phyloP scores from a whole-genome alignment of 2,113 vertebrate species.

The Macrotis lagotis region DNA sequence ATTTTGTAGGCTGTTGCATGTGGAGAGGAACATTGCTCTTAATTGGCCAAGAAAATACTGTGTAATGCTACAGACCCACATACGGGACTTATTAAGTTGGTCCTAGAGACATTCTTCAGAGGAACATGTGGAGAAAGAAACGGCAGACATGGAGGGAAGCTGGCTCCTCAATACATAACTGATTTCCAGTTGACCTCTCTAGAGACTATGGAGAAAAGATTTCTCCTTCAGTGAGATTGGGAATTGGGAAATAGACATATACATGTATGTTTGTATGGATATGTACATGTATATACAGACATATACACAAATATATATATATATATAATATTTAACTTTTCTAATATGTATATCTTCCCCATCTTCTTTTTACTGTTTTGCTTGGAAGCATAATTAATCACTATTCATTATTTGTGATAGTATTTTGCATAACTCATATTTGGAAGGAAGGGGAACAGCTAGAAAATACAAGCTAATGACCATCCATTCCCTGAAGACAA shows the following conservation, averaged over 20 bases:
- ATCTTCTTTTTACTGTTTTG: background rate
- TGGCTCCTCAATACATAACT: background rate
- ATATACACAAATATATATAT: too few species aligned
- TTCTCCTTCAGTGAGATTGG: background rate
- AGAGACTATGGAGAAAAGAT: background rate
- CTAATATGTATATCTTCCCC: background rate
- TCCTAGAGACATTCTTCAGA: background rate
- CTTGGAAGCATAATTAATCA: background rate
- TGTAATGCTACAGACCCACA: background rate
- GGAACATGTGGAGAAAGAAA: background rate
- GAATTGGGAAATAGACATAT: background rate
- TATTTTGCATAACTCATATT: background rate
- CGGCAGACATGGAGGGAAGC: background rate
- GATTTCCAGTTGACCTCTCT: background rate
- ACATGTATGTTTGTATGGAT: background rate
- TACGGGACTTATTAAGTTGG: background rate
- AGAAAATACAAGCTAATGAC: background rate
- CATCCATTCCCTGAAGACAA: background rate
- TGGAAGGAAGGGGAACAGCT: background rate
- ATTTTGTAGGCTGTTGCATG: background rate
- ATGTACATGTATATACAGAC: too few species aligned
- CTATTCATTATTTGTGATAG: background rate
- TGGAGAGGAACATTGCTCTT: background rate
- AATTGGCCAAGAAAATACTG: background rate
- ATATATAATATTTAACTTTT: background rate